phyloP scores from a whole-genome alignment of 2,888 invertebrate genomes.

The Minunthozetes semirufus region DNA sequence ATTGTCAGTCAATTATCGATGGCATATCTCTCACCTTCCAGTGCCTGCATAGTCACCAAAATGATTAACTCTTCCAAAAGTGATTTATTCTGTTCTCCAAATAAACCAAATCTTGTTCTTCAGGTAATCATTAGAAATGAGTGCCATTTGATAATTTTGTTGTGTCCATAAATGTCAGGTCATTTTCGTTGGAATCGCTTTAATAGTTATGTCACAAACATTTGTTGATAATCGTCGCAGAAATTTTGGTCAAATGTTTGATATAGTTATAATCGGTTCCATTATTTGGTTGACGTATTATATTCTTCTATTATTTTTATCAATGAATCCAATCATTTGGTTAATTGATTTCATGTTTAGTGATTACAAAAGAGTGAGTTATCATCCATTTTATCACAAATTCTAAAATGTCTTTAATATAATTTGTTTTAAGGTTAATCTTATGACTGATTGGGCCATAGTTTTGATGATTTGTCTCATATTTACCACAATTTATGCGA shows the following conservation, averaged over 20 bases:
- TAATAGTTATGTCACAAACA: background rate
- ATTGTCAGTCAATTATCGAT: background rate
- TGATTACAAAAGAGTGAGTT: background rate
- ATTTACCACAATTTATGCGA: slow-evolving; percentile 23
- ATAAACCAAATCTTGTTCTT: background rate
- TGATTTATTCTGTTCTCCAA: slow-evolving; percentile 4
- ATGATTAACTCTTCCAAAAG: background rate
- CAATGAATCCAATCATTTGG: slow-evolving; percentile 11
- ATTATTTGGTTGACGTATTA: background rate
- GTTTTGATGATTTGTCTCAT: background rate
- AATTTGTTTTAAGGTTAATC: background rate
- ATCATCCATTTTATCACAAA: background rate
- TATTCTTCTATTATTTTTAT: background rate
- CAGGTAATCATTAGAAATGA: background rate
- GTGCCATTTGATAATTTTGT: background rate
- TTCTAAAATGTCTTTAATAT: background rate
- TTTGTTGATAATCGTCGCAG: background rate
- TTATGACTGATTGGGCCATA: slow-evolving; percentile 20
- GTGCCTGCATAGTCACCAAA: background rate
- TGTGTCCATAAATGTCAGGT: background rate
- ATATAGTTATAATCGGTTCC: background rate
- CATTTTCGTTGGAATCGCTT: slow-evolving; percentile 5
- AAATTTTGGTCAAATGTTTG: background rate
- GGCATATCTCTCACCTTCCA: slow-evolving; percentile 13
- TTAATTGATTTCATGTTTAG: background rate